A percentile compares a stretch with the other conserved stretches of the same genome.
Evolutionary conservation across 2,888 invertebrate genomes (phyloP).

Genomic region (Tachina grossa): DNA sequence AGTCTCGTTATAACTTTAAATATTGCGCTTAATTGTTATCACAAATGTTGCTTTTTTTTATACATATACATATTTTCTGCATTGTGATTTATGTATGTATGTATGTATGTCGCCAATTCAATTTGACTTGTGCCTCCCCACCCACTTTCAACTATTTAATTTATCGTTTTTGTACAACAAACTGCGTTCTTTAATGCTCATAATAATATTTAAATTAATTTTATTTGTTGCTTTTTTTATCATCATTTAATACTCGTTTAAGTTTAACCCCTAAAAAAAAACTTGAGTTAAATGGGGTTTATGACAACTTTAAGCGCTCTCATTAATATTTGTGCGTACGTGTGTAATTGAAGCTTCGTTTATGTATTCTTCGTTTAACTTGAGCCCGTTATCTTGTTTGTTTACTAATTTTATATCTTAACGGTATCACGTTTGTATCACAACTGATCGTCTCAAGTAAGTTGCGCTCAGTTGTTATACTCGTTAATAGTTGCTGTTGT

Average conservation of each 20-base stretch:
- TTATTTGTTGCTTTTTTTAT: background rate
- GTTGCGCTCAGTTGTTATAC: constrained; percentile 71
- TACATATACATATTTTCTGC: background rate
- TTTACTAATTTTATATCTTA: constrained; percentile 69
- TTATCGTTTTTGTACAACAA: constrained; percentile 13
- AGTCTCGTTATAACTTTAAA: constrained; percentile 12
- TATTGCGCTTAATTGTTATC: constrained; percentile 21
- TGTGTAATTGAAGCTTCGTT: constrained; percentile 15
- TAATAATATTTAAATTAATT: constrained; percentile 56
- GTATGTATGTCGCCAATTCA: background rate
- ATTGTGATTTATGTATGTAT: background rate
- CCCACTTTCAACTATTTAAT: constrained; percentile 25
- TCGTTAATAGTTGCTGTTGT: constrained; percentile 35
- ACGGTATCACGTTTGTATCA: constrained; percentile 78
- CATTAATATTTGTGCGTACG: constrained; percentile 5
- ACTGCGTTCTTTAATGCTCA: constrained; percentile 20
- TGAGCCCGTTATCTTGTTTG: background rate
- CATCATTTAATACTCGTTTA: constrained; percentile 41
- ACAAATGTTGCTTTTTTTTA: constrained; percentile 6
- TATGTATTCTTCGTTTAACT: constrained; percentile 7
- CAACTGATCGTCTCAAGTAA: constrained; percentile 76
- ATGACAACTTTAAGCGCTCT: constrained; percentile 34
- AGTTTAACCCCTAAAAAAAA: constrained; percentile 39
- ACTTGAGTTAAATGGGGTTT: constrained; percentile 7
- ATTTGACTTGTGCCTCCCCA: too few species aligned